These are phyloP conservation scores for Euphydryas editha DNA, from an alignment of 2,888 invertebrate species.

Conservation along the genomic window DNA sequence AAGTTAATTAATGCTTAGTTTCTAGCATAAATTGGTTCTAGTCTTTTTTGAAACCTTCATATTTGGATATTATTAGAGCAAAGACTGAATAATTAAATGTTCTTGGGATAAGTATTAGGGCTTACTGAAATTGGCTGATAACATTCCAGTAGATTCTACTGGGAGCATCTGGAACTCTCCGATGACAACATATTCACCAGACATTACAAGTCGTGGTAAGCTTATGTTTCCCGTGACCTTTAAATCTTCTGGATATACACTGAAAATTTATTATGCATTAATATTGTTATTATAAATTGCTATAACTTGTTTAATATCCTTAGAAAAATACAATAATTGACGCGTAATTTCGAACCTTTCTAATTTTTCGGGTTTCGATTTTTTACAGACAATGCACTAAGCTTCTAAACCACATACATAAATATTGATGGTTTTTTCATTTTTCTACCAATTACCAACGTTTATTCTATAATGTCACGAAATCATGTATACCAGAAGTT, in stretches of 20 bases:
- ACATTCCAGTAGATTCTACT: slow-evolving; percentile 82
- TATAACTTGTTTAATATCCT: too few species aligned
- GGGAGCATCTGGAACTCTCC: slow-evolving; percentile 83
- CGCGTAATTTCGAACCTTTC: too few species aligned
- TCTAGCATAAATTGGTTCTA: too few species aligned
- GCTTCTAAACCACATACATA: too few species aligned
- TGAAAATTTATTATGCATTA: slow-evolving; percentile 44
- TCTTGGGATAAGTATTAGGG: neutral
- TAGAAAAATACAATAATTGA: too few species aligned
- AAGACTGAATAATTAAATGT: neutral
- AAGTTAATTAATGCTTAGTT: too few species aligned
- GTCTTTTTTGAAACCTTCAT: too few species aligned
- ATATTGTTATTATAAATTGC: neutral
- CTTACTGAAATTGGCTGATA: slow-evolving; percentile 85
- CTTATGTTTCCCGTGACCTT: slow-evolving; percentile 74
- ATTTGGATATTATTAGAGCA: too few species aligned
- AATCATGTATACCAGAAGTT: neutral
- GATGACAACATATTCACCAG: slow-evolving; percentile 75
- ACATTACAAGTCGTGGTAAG: slow-evolving; percentile 68
- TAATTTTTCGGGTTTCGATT: too few species aligned
- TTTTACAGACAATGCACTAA: too few species aligned
- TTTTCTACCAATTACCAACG: neutral
- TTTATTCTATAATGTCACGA: neutral
- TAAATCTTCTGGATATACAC: slow-evolving; percentile 73
- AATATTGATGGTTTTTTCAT: too few species aligned